Conservation (phyloP, 2,888 invertebrate species). For the Clitarchus hookeri region DNA sequence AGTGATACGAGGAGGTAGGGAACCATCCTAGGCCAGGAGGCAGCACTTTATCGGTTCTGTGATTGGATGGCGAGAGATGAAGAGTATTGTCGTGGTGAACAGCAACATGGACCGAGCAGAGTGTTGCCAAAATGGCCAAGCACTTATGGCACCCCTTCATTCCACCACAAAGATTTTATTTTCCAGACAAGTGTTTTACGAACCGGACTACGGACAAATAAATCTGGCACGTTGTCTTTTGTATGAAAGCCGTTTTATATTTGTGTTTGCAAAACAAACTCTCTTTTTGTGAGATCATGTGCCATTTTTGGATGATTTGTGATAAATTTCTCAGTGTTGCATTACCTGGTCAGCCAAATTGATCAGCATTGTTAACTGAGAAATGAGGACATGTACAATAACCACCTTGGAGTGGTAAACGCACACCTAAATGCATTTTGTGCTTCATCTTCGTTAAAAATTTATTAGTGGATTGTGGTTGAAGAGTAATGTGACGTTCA, state of each 20-base stretch:
- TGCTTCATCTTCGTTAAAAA: neutral
- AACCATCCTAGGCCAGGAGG: slow-evolving; percentile 12
- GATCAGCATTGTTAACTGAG: neutral
- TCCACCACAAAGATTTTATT: slow-evolving; percentile 22
- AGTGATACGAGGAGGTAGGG: slow-evolving; percentile 22
- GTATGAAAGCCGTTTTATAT: neutral
- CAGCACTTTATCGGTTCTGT: slow-evolving; percentile 22
- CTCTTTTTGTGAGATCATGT: slow-evolving; percentile 6
- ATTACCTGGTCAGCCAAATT: neutral
- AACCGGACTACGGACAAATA: slow-evolving; percentile 15
- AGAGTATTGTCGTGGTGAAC: neutral
- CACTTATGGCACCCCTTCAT: neutral
- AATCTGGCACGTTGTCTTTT: slow-evolving; percentile 9
- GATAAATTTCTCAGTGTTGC: neutral
- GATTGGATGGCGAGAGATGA: slow-evolving; percentile 15
- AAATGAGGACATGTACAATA: neutral
- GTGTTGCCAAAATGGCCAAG: slow-evolving; percentile 4
- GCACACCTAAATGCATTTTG: too few species aligned
- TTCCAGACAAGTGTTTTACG: slow-evolving; percentile 20
- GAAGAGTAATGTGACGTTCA: neutral
- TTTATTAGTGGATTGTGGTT: neutral
- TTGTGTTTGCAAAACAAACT: neutral
- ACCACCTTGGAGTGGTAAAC: neutral
- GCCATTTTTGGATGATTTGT: neutral
- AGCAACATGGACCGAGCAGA: neutral